These are phyloP conservation scores for Morone chrysops DNA, from an alignment of 2,113 vertebrate species.

Conservation along the genomic window DNA sequence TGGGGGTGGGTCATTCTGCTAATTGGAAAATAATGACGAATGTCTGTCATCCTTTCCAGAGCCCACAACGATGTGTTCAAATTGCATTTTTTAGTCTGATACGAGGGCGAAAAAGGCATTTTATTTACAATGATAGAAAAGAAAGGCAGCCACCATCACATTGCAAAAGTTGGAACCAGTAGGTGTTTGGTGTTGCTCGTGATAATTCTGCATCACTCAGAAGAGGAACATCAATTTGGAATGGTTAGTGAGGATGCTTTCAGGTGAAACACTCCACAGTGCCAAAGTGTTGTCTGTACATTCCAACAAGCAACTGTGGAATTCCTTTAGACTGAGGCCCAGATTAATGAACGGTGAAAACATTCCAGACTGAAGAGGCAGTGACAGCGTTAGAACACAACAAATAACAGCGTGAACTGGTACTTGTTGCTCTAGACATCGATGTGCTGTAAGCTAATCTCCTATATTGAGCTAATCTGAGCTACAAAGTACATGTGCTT, in stretches of 20 bases:
- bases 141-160: not conserved
- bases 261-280: conserved; percentile 4
- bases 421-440: conserved; percentile 37
- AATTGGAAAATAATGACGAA: not conserved
- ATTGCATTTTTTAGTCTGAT: not conserved
- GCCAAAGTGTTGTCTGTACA: not conserved
- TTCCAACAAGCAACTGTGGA: conserved; percentile 23
- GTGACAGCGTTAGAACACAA: conserved; percentile 21
- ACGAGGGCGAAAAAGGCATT: not conserved
- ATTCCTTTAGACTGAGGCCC: conserved; percentile 17
- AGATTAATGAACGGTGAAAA: conserved; percentile 20
- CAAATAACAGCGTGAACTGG: conserved; percentile 10
- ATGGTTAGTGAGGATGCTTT: not conserved
- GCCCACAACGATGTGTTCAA: not conserved
- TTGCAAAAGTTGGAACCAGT: not conserved
- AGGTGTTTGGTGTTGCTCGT: not conserved
- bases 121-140: not conserved
- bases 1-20: too few relatives aligned
- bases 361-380: conserved; percentile 57
- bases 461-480: conserved; percentile 53
- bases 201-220: not conserved
- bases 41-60: not conserved
- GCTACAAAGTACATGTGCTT: conserved; percentile 76
- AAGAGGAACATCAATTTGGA: not conserved
- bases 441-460: conserved; percentile 56